These are phyloP conservation scores for Rhadinocentrus ornatus DNA, from an alignment of 2,797 vertebrate genomes.

Conservation along the genomic window DNA sequence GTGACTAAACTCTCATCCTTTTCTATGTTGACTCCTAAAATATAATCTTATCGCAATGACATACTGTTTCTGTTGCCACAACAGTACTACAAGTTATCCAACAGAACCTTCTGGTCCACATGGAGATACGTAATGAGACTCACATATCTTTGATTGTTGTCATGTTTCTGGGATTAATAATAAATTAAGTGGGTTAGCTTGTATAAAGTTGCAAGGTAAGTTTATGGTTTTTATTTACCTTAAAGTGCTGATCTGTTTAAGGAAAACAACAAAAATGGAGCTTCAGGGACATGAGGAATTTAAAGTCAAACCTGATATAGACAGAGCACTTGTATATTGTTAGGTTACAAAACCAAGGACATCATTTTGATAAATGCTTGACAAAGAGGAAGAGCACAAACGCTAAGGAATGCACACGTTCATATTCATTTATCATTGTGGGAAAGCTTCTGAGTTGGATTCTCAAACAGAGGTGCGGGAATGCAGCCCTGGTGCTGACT, in stretches of 20 bases:
- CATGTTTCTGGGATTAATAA: neutral
- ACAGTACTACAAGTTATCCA: constrained; percentile 46
- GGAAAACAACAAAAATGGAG: neutral
- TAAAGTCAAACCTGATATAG: neutral
- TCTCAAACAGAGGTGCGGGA: constrained; percentile 75
- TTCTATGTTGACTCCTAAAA: constrained; percentile 58
- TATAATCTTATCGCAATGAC: constrained; percentile 49
- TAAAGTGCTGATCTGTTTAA: neutral
- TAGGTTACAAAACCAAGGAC: neutral
- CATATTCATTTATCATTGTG: constrained; percentile 80
- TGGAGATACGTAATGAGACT: constrained; percentile 13
- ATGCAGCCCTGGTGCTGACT: constrained; percentile 63
- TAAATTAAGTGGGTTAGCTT: neutral
- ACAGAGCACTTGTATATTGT: neutral
- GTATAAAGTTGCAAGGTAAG: neutral
- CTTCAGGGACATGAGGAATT: neutral
- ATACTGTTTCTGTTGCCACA: constrained; percentile 61
- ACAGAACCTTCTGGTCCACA: constrained; percentile 38
- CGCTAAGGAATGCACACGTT: constrained; percentile 23
- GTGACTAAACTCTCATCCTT: constrained; percentile 22
- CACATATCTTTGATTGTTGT: constrained; percentile 25
- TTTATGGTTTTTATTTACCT: neutral
- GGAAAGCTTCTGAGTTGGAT: constrained; percentile 69
- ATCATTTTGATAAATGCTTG: constrained; percentile 19
- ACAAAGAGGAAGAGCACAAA: constrained; percentile 15